Percentiles rank a stretch among this genome's conserved stretches.
Conservation (phyloP, 2,888 invertebrate genomes). For the Amphipyra berbera region DNA sequence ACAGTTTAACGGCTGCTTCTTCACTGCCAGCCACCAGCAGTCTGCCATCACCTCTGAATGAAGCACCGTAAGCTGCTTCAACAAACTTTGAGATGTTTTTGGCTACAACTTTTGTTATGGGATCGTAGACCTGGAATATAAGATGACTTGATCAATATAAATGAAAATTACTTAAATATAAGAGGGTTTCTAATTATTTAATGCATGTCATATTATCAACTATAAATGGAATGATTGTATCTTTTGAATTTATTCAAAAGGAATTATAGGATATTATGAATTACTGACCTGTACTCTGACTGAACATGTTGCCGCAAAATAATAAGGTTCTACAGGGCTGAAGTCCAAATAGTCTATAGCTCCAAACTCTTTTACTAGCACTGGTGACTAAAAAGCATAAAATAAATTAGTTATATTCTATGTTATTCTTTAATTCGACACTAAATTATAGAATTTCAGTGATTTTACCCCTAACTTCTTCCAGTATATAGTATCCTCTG, state of each 20-base stretch:
- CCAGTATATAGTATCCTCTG: slow-evolving; percentile 96
- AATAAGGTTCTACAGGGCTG: slow-evolving; percentile 96
- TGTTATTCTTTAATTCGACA: neutral
- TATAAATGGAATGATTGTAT: no score
- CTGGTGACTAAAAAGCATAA: slow-evolving; percentile 91
- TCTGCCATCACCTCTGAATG: slow-evolving; percentile 94
- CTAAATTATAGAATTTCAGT: no score
- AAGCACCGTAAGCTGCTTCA: slow-evolving; percentile 95
- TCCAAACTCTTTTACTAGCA: slow-evolving; percentile 97
- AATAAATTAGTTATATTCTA: slow-evolving; percentile 9
- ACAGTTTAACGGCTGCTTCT: slow-evolving; percentile 95
- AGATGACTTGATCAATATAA: neutral
- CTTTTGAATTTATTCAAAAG: no score
- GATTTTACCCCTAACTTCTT: slow-evolving; percentile 94
- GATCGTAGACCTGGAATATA: slow-evolving; percentile 93
- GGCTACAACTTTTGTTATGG: slow-evolving; percentile 94
- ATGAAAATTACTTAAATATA: neutral
- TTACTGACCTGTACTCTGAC: slow-evolving; percentile 92
- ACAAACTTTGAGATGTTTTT: slow-evolving; percentile 95
- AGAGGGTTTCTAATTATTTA: no score
- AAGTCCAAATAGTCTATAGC: slow-evolving; percentile 97
- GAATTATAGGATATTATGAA: neutral
- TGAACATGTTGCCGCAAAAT: slow-evolving; percentile 98
- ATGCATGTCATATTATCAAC: no score
- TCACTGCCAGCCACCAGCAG: slow-evolving; percentile 97